Evolutionary conservation across 1,140 invertebrate genomes (phyloP).

Genomic region (Meloidogyne chitwoodi): DNA sequence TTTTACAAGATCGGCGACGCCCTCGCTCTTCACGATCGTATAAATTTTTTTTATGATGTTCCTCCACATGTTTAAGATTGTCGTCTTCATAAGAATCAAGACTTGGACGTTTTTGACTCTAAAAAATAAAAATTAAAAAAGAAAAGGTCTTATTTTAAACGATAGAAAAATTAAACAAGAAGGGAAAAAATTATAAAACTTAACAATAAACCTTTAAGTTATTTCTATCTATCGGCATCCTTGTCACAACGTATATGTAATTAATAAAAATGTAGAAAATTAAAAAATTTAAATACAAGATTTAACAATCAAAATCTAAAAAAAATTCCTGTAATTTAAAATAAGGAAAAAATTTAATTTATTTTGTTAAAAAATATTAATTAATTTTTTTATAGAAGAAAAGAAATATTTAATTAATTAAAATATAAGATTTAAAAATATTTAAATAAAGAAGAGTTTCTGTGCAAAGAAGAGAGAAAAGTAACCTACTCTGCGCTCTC

Average conservation of each 20-base stretch:
- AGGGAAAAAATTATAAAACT: background rate
- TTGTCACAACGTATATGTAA: fast-evolving
- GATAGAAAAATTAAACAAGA: no score
- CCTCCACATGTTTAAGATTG: background rate
- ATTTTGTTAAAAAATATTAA: no score
- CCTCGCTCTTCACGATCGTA: background rate
- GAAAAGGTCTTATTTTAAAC: no score
- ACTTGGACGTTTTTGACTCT: background rate
- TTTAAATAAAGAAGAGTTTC: no score
- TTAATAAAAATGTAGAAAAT: background rate
- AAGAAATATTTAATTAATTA: no score
- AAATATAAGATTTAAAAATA: no score
- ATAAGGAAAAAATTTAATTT: no score
- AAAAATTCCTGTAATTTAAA: no score
- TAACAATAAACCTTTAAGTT: background rate
- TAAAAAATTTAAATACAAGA: background rate
- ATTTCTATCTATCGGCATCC: background rate
- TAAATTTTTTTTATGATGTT: background rate
- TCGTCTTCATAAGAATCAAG: background rate
- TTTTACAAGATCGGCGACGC: background rate
- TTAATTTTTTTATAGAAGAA: no score
- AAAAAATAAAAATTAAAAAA: background rate
- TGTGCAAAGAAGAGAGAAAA: no score
- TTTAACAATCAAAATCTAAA: background rate
- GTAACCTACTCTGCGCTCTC: no score